These are phyloP conservation scores for Lissonota sp. DNA, from an alignment of 2,888 invertebrate species.

Conservation along the genomic window DNA sequence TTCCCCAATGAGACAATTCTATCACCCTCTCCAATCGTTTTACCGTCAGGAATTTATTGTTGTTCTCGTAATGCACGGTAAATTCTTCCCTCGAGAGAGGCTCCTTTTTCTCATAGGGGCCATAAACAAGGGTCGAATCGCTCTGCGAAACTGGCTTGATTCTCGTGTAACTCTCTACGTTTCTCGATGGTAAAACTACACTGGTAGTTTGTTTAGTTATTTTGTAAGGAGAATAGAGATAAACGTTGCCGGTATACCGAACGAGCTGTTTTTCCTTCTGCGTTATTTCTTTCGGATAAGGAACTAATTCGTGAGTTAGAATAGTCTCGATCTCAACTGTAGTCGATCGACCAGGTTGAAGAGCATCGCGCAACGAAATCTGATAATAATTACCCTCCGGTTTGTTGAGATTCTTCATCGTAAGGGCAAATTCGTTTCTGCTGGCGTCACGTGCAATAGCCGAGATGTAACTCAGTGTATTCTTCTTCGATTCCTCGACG, in stretches of 20 bases:
- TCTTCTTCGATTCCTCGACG: slow-evolving; percentile 87
- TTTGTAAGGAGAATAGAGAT: slow-evolving; percentile 93
- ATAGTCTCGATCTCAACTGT: slow-evolving; percentile 89
- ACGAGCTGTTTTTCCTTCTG: slow-evolving; percentile 98
- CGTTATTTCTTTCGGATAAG: slow-evolving; percentile 94
- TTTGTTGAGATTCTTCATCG: slow-evolving; percentile 84
- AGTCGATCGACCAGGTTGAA: slow-evolving; percentile 86
- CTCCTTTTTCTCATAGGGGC: slow-evolving; percentile 92
- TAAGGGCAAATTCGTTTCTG: slow-evolving; percentile 78
- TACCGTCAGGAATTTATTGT: slow-evolving; percentile 97
- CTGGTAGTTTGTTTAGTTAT: slow-evolving; percentile 93
- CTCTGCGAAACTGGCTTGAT: slow-evolving; percentile 91
- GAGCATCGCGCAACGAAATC: slow-evolving; percentile 87
- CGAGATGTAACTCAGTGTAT: slow-evolving; percentile 90
- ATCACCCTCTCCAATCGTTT: slow-evolving; percentile 93
- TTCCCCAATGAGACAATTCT: slow-evolving; percentile 99
- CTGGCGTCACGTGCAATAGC: slow-evolving; percentile 84
- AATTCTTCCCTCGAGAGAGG: slow-evolving; percentile 88
- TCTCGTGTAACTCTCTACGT: slow-evolving; percentile 93
- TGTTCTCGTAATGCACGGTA: slow-evolving; percentile 97
- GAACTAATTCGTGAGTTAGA: slow-evolving; percentile 90
- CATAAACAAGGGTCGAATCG: slow-evolving; percentile 94
- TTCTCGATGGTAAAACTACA: slow-evolving; percentile 91
- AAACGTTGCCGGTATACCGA: slow-evolving; percentile 93
- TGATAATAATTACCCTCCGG: slow-evolving; percentile 85